phyloP scores from a whole-genome alignment of 1,140 invertebrate genomes.

The Drosophila sturtevanti region DNA sequence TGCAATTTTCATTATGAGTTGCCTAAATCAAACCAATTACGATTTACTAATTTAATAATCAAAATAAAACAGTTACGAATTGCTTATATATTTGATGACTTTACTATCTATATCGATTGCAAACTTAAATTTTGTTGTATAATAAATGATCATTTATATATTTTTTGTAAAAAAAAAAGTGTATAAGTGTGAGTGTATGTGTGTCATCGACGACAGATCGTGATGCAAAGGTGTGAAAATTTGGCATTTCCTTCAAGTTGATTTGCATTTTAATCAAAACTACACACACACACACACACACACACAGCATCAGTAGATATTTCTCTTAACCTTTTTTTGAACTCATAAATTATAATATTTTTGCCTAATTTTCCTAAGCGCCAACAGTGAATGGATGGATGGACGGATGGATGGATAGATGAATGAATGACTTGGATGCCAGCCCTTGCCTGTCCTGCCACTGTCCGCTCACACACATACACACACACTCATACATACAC shows the following conservation, averaged over 20 bases:
- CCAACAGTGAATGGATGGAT: neutral
- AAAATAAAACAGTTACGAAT: neutral
- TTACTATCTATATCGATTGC: neutral
- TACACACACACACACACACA: conserved; percentile 28
- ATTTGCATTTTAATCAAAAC: conserved; percentile 78
- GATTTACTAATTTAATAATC: neutral
- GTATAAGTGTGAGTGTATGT: conserved; percentile 42
- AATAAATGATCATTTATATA: too few relatives aligned
- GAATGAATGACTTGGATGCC: neutral
- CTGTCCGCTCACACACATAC: too few relatives aligned
- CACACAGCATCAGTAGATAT: conserved; percentile 32
- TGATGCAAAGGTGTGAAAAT: conserved; percentile 67
- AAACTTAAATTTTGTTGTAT: neutral
- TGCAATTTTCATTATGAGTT: neutral
- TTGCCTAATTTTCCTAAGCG: conserved; percentile 60
- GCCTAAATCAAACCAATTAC: neutral
- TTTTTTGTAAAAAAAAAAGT: conserved; percentile 27
- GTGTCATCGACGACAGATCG: conserved; percentile 54
- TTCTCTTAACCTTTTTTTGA: conserved; percentile 45
- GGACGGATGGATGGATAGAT: neutral
- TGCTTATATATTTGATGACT: neutral
- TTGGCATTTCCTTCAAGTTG: conserved; percentile 53
- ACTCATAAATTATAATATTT: conserved; percentile 72
- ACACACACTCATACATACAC: too few relatives aligned
- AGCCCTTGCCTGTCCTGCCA: conserved; percentile 41